Percentiles rank a stretch among this genome's conserved stretches.
These are phyloP conservation scores for Trematocara variabile DNA, from an alignment of 2,113 vertebrate species.

Conservation along the genomic window DNA sequence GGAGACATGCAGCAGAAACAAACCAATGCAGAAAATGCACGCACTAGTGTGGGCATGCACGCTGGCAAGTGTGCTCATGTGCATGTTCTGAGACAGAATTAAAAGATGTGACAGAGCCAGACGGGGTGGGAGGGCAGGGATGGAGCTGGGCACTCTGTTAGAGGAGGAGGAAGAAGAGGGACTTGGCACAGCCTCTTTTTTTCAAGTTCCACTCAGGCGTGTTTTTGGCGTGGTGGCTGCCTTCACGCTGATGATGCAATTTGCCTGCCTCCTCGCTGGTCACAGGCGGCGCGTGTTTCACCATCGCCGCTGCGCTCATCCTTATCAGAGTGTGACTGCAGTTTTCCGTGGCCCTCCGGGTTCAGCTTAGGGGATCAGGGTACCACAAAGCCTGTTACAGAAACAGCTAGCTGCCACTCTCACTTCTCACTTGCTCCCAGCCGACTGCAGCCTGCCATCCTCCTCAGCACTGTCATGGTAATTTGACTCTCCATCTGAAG, in stretches of 20 bases:
- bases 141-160: background rate
- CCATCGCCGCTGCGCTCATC: background rate
- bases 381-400: slow-evolving; percentile 43
- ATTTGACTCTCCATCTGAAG: slow-evolving; percentile 47
- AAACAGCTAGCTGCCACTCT: slow-evolving; percentile 43
- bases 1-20: slow-evolving; percentile 50
- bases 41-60: slow-evolving; percentile 40
- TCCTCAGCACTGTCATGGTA: slow-evolving; percentile 30
- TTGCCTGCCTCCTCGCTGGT: slow-evolving; percentile 24
- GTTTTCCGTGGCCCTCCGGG: slow-evolving; percentile 14
- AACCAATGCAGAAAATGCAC: slow-evolving; percentile 27
- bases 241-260: slow-evolving; percentile 60
- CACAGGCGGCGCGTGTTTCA: background rate
- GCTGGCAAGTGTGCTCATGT: slow-evolving; percentile 39
- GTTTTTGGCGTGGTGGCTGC: slow-evolving; percentile 41
- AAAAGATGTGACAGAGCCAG: slow-evolving; percentile 36
- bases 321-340: slow-evolving; percentile 33
- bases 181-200: slow-evolving; percentile 36
- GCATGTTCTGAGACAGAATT: slow-evolving; percentile 50
- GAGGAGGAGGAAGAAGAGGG: slow-evolving; percentile 6
- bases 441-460: background rate
- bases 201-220: slow-evolving; percentile 28
- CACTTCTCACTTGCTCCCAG: background rate
- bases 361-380: slow-evolving; percentile 31
- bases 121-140: background rate